Conservation (phyloP, 2,888 invertebrate genomes). For the Rhyacophila evoluta region DNA sequence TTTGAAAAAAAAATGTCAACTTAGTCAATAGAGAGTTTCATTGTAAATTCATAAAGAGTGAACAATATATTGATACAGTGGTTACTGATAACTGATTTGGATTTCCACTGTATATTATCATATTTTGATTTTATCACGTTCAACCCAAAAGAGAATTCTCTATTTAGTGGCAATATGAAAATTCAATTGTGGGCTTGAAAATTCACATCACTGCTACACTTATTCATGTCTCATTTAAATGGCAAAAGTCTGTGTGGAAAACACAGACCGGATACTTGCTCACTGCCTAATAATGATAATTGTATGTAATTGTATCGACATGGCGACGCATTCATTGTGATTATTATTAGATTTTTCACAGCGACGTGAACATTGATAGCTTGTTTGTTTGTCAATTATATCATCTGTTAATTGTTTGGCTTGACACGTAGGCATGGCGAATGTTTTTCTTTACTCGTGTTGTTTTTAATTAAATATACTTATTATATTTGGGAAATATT, state of each 20-base stretch:
- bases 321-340: background rate
- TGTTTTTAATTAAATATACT: background rate
- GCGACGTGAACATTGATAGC: background rate
- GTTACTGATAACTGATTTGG: no score
- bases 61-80: no score
- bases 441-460: background rate
- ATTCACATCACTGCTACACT: no score
- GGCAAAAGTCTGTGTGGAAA: background rate
- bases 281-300: background rate
- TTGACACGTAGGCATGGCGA: background rate
- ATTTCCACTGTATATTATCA: no score
- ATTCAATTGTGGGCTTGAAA: no score
- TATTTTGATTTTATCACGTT: no score
- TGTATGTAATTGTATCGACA: background rate
- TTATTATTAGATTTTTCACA: background rate
- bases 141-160: no score
- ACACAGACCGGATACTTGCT: background rate
- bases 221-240: background rate
- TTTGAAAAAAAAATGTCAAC: no score
- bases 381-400: conserved; percentile 7
- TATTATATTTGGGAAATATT: background rate
- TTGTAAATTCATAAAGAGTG: no score
- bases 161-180: no score
- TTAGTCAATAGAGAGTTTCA: no score
- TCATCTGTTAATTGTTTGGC: background rate